phyloP scores from a whole-genome alignment of 2,888 invertebrate species.

The Pandemis cinnamomeana region DNA sequence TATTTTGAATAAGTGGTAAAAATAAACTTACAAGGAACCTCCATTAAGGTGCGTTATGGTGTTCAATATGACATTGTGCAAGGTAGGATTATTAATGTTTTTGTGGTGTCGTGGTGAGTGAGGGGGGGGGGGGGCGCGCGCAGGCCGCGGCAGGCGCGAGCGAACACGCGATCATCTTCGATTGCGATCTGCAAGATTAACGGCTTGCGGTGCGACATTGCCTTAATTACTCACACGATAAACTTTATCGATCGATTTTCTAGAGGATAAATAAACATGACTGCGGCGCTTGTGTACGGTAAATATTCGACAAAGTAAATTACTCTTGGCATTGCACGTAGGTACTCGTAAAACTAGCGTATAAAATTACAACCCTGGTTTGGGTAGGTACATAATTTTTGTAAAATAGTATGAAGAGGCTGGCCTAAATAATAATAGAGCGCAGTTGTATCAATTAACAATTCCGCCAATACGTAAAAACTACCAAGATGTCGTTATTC shows the following conservation, averaged over 20 bases:
- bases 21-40: slow-evolving; percentile 68
- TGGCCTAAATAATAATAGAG: slow-evolving; percentile 63
- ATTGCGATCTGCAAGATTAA: slow-evolving; percentile 80
- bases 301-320: slow-evolving; percentile 26
- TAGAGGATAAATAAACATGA: slow-evolving; percentile 52
- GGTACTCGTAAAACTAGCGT: background rate
- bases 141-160: slow-evolving; percentile 49
- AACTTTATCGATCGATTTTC: slow-evolving; percentile 71
- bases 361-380: background rate
- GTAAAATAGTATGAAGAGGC: slow-evolving; percentile 43
- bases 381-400: background rate
- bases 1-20: slow-evolving; percentile 63
- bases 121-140: slow-evolving; percentile 26
- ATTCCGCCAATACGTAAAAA: slow-evolving; percentile 65
- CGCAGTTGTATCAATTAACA: slow-evolving; percentile 69
- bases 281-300: slow-evolving; percentile 6
- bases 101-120: slow-evolving; percentile 50
- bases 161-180: slow-evolving; percentile 75
- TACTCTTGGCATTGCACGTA: background rate
- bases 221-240: slow-evolving; percentile 76
- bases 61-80: slow-evolving; percentile 51
- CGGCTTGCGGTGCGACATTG: slow-evolving; percentile 72
- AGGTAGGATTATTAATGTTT: slow-evolving; percentile 57
- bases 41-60: slow-evolving; percentile 66
- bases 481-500: slow-evolving; percentile 66